Percentiles rank a stretch among this genome's conserved stretches.
Evolutionary conservation across 2,797 vertebrate species (phyloP).

Genomic region (Hydrophis major): DNA sequence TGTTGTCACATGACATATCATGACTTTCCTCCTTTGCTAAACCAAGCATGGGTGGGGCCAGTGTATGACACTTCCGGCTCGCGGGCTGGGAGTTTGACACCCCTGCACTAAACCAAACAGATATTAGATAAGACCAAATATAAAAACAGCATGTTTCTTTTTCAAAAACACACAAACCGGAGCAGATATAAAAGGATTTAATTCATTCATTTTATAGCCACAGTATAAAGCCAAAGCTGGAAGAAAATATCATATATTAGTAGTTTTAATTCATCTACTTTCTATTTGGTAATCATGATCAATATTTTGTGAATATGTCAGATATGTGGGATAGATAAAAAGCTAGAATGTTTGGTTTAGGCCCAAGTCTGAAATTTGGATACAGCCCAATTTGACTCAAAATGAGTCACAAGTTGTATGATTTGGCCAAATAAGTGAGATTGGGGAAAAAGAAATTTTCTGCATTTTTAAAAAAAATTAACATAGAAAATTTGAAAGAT

Average conservation of each 20-base stretch:
- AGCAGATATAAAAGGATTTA: not conserved
- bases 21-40: no score
- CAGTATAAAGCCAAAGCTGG: not conserved
- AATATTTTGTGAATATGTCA: not conserved
- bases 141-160: not conserved
- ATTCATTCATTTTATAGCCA: not conserved
- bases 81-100: no score
- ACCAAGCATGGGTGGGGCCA: no score
- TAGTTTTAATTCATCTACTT: not conserved
- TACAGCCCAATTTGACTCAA: not conserved
- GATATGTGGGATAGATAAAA: not conserved
- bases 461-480: not conserved
- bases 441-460: not conserved
- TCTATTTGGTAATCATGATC: not conserved
- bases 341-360: not conserved
- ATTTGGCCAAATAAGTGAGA: not conserved
- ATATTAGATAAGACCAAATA: not conserved
- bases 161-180: not conserved
- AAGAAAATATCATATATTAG: not conserved
- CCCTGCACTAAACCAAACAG: not conserved
- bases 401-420: not conserved
- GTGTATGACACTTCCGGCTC: no score
- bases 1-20: fast-evolving
- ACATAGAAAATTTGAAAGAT: not conserved
- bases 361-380: not conserved